phyloP scores from a whole-genome alignment of 2,888 invertebrate species.

The Ochlodes sylvanus region DNA sequence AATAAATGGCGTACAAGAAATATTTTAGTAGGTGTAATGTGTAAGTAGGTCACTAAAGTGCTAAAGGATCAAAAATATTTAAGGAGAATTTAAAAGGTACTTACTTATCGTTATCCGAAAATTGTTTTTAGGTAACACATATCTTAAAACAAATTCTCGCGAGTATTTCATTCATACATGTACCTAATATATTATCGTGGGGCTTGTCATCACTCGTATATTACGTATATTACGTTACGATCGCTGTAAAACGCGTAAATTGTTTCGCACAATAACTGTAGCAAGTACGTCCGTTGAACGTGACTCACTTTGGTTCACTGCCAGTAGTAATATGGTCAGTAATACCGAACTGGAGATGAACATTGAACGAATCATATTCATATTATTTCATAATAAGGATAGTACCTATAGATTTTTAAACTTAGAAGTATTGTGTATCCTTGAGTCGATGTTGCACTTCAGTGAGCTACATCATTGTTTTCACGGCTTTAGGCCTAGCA shows the following conservation, averaged over 20 bases:
- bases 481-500: not conserved
- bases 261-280: not conserved
- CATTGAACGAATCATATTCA: not conserved
- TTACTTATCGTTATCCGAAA: no score
- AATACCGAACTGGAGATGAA: not conserved
- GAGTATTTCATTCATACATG: no score
- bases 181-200: no score
- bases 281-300: slow-evolving; percentile 12
- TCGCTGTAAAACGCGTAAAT: slow-evolving; percentile 4
- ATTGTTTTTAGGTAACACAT: no score
- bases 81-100: no score
- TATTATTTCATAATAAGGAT: not conserved
- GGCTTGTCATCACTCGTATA: not conserved
- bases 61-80: no score
- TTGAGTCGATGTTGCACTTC: no score
- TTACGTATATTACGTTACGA: slow-evolving; percentile 4
- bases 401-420: not conserved
- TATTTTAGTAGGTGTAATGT: no score
- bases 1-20: no score
- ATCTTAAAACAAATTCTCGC: no score
- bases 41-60: no score
- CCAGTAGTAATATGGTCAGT: not conserved
- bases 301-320: slow-evolving; percentile 27
- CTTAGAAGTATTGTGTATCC: no score
- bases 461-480: not conserved